Evolutionary conservation across 2,113 vertebrate species (phyloP), one percentile per base, ranked within the genome.

Genomic region (Nestor notabilis): DNA sequence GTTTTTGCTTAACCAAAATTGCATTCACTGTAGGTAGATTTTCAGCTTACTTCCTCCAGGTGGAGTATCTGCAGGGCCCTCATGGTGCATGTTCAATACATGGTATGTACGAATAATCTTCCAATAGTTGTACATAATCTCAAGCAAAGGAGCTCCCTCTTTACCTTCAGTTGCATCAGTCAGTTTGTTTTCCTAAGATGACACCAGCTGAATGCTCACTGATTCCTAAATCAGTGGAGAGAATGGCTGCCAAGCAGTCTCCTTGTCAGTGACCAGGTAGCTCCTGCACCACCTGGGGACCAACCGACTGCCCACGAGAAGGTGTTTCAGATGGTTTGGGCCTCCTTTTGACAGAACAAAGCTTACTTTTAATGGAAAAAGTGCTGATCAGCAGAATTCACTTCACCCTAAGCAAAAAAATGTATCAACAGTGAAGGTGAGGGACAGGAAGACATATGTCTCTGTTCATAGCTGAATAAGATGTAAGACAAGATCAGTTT

Each of bases 241-340:
- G 35, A 58, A 77, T 0, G 0, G 6, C 39, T 44, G 9, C 21
- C 37, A 77, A 17, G 5, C 37, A 74, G 8, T n/a, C 8, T 49
- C 50, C n/a, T 87, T 50, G 52, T 27, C 52, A 33, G 13, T 15
- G 41, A 8, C 11, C 25, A 74, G 46, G 24, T 3, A 77, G 17
- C 17, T 72, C n/a, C 76, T 80, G 18, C 28, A 89, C 21, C 31
- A 84, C 12, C 23, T 60, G 39, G 35, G 13, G 13, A 79, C 9
- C 23, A 25, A 19, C 14, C 1, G 1, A 29, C 25, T 69, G 28
- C 25, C 20, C 35, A 60, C 25, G 13, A 13, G 37, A 77, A 80
- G 12, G 0, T 33, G 39, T 84, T 89, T 75, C 61, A 60, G n/a
- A 74, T 11, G 21, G 8, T 78, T 89, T 79, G 7, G 29, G 14